These are phyloP conservation scores for Eudemis profundana DNA, from an alignment of 2,888 invertebrate species.

Conservation along the genomic window DNA sequence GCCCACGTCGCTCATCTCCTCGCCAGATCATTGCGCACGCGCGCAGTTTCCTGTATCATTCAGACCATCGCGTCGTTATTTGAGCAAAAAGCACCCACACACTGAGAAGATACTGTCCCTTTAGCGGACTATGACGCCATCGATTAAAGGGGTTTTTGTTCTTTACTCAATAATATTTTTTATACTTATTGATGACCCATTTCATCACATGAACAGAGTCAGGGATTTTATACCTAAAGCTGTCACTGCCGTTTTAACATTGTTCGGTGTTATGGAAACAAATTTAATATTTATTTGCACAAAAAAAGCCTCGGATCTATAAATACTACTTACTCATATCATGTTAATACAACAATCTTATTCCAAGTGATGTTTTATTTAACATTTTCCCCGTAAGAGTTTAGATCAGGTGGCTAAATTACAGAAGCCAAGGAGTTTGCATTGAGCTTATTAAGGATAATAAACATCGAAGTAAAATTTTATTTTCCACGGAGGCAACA, in stretches of 20 bases:
- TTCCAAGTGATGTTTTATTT: no score
- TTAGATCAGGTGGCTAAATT: neutral
- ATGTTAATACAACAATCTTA: no score
- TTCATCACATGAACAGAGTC: no score
- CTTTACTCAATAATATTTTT: neutral
- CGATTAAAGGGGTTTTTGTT: neutral
- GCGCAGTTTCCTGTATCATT: constrained; percentile 77
- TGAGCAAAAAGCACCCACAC: constrained; percentile 63
- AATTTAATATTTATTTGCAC: no score
- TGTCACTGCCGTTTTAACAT: no score
- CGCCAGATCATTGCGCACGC: constrained; percentile 79
- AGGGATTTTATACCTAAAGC: no score
- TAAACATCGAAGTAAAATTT: constrained; percentile 40
- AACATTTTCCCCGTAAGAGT: neutral
- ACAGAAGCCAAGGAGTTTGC: constrained; percentile 5
- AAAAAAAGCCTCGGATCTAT: no score
- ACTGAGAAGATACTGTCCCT: constrained; percentile 53
- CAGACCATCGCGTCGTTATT: constrained; percentile 66
- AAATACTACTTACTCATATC: no score
- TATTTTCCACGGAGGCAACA: constrained; percentile 32
- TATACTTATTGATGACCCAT: no score
- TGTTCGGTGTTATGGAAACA: no score
- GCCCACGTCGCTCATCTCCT: constrained; percentile 79
- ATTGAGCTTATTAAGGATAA: constrained; percentile 27
- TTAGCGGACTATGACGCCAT: constrained; percentile 27